Conservation (phyloP, 2,888 invertebrate species). For the Platycheirus albimanus region DNA sequence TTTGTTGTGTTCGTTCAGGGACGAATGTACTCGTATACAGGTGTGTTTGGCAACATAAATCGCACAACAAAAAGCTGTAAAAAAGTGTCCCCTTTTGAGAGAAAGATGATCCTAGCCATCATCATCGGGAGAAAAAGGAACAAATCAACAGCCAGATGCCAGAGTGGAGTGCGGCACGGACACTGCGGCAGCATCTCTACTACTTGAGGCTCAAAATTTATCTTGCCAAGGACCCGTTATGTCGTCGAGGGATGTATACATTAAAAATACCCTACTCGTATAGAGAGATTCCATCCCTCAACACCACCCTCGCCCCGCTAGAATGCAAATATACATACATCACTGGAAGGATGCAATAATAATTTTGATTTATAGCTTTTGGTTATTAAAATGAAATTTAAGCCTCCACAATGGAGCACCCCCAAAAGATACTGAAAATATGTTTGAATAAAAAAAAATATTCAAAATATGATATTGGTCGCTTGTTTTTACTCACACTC, state of each 20-base stretch:
- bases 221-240: slow-evolving; percentile 20
- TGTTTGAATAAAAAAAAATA: not conserved
- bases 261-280: slow-evolving; percentile 38
- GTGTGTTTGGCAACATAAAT: slow-evolving; percentile 61
- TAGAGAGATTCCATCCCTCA: slow-evolving; percentile 5
- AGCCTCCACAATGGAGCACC: slow-evolving; percentile 64
- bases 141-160: slow-evolving; percentile 60
- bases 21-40: slow-evolving; percentile 26
- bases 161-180: slow-evolving; percentile 14
- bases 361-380: slow-evolving; percentile 81
- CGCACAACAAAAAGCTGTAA: slow-evolving; percentile 38
- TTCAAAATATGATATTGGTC: not conserved
- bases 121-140: slow-evolving; percentile 49
- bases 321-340: slow-evolving; percentile 12
- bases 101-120: slow-evolving; percentile 72
- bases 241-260: slow-evolving; percentile 13
- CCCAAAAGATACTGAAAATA: not conserved
- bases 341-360: slow-evolving; percentile 70
- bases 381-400: slow-evolving; percentile 78
- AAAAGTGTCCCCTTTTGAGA: slow-evolving; percentile 46
- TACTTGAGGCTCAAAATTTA: slow-evolving; percentile 62
- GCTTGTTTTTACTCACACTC: slow-evolving; percentile 1
- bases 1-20: too few relatives aligned
- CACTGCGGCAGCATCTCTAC: not conserved
- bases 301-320: slow-evolving; percentile 23